Evolutionary conservation across 2,797 vertebrate species (phyloP).

Genomic region (Trichosurus vulpecula): DNA sequence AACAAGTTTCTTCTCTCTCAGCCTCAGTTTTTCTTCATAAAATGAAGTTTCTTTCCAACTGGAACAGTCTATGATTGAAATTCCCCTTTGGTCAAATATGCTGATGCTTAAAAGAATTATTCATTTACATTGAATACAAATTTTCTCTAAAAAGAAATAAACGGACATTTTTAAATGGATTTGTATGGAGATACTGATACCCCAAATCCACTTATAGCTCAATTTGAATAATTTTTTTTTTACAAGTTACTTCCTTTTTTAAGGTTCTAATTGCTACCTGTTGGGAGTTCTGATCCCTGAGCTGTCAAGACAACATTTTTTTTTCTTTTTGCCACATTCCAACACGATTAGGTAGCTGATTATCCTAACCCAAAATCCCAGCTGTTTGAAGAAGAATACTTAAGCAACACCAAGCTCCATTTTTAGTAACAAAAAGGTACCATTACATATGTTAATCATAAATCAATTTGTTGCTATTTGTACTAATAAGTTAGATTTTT

Average conservation of each 20-base stretch:
- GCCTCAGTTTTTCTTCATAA: no score
- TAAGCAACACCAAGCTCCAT: constrained; percentile 85
- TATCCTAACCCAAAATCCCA: constrained; percentile 88
- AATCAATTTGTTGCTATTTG: constrained; percentile 73
- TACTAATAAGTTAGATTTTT: constrained; percentile 72
- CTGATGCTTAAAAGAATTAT: constrained; percentile 56
- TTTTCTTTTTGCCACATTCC: constrained; percentile 86
- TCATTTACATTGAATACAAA: constrained; percentile 37
- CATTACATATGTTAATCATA: constrained; percentile 83
- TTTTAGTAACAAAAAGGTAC: constrained; percentile 64
- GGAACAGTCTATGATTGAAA: neutral
- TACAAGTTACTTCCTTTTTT: constrained; percentile 77
- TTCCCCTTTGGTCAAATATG: constrained; percentile 25
- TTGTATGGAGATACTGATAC: constrained; percentile 24
- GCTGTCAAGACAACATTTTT: constrained; percentile 86
- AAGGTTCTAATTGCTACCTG: constrained; percentile 73
- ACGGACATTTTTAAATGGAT: constrained; percentile 8
- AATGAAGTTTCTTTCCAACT: no score
- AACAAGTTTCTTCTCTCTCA: no score
- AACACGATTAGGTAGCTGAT: constrained; percentile 90
- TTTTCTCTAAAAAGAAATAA: constrained; percentile 31
- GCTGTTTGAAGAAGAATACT: constrained; percentile 85
- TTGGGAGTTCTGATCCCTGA: constrained; percentile 78
- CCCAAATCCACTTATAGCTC: constrained; percentile 61
- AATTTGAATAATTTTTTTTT: constrained; percentile 53